A percentile compares a stretch with the other conserved stretches of the same genome.
phyloP scores from a whole-genome alignment of 2,797 vertebrate genomes.

The Neostethus bicornis region DNA sequence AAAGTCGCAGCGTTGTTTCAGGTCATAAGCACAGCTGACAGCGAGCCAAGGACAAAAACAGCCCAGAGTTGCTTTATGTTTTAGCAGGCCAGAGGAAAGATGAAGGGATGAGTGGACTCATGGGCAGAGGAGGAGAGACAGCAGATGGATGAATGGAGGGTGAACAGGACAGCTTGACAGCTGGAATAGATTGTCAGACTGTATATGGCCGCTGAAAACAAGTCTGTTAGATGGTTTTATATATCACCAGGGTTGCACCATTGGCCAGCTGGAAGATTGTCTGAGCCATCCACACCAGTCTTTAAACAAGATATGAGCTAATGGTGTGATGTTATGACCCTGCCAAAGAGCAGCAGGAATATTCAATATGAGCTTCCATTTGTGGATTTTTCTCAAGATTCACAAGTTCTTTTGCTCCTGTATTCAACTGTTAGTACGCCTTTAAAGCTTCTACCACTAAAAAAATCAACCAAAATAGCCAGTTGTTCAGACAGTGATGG shows the following conservation, averaged over 20 bases:
- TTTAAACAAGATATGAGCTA: constrained; percentile 13
- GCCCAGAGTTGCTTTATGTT: constrained; percentile 21
- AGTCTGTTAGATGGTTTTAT: constrained; percentile 56
- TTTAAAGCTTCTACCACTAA: not conserved
- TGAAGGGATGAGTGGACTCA: constrained; percentile 23
- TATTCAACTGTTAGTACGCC: too few relatives aligned
- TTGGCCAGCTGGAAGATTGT: constrained; percentile 62
- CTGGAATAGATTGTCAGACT: constrained; percentile 69
- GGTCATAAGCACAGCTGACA: constrained; percentile 26
- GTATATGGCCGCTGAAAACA: constrained; percentile 36
- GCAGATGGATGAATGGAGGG: constrained; percentile 57
- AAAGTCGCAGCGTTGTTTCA: constrained; percentile 51
- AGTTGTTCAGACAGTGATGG: not conserved
- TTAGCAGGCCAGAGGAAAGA: constrained; percentile 25
- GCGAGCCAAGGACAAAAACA: constrained; percentile 33
- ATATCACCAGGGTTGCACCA: constrained; percentile 60
- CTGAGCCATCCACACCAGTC: constrained; percentile 8
- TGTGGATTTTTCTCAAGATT: not conserved
- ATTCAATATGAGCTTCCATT: not conserved
- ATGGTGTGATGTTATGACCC: not conserved
- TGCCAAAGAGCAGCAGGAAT: constrained; percentile 1
- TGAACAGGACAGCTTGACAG: constrained; percentile 57
- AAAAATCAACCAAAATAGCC: not conserved
- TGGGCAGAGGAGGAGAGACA: constrained; percentile 44
- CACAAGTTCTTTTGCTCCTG: not conserved